Percentiles rank a stretch among this genome's conserved stretches.
Conservation (phyloP, 2,113 vertebrate species). For the Hydropotes inermis region DNA sequence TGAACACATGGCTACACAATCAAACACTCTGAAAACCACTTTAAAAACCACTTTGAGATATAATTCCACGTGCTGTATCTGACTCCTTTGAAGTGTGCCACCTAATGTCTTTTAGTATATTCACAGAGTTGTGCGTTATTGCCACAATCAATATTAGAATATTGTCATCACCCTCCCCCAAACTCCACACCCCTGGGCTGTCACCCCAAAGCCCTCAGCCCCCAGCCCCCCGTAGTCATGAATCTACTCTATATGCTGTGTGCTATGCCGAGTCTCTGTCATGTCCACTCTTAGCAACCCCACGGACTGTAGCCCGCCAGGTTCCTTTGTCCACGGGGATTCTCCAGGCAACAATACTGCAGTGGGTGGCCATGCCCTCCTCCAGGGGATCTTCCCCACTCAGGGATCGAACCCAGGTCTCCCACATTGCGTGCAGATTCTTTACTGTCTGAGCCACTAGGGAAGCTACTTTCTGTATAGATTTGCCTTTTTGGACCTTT, state of each 20-base stretch:
- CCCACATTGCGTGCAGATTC: background rate
- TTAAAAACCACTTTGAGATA: background rate
- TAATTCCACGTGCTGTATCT: background rate
- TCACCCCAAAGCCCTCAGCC: background rate
- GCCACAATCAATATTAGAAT: background rate
- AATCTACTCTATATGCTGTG: background rate
- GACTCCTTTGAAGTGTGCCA: background rate
- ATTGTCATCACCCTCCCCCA: background rate
- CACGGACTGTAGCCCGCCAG: background rate
- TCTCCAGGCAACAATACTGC: background rate
- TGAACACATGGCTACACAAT: background rate
- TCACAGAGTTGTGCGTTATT: background rate
- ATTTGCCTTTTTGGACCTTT: background rate
- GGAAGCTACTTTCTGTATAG: background rate
- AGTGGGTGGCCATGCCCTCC: background rate
- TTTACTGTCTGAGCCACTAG: background rate
- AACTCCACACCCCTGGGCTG: background rate
- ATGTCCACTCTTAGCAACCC: background rate
- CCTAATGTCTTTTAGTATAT: background rate
- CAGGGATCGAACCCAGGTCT: background rate
- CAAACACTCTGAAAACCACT: background rate
- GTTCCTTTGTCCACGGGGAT: background rate
- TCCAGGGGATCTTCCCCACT: background rate
- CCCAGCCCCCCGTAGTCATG: background rate
- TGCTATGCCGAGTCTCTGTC: background rate